A percentile compares a stretch with the other conserved stretches of the same genome.
Conservation (phyloP, 2,888 invertebrate species). For the Tachystola acroxantha region DNA sequence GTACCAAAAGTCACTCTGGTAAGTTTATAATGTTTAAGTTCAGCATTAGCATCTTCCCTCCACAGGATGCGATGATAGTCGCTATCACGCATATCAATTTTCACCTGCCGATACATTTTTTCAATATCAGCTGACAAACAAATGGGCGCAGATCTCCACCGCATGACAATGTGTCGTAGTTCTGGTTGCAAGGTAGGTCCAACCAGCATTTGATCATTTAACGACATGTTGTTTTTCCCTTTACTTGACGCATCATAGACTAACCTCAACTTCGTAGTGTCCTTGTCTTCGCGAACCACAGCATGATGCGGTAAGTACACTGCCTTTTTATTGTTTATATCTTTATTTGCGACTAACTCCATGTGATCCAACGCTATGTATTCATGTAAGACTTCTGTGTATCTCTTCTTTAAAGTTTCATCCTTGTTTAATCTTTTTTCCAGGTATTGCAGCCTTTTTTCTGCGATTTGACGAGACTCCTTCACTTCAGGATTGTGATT, state of each 20-base stretch:
- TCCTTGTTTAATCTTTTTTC: not conserved
- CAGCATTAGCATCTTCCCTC: not conserved
- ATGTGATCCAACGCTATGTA: not conserved
- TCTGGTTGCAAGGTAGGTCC: constrained; percentile 23
- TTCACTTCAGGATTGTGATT: not conserved
- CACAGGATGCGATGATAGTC: constrained; percentile 9
- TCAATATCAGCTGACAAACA: constrained; percentile 15
- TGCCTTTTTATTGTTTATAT: not conserved
- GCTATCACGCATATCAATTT: constrained; percentile 12
- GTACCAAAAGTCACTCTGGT: constrained; percentile 4
- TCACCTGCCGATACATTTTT: constrained; percentile 22
- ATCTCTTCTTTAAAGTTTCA: not conserved
- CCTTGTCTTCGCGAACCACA: constrained; percentile 14
- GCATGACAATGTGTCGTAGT: constrained; percentile 19
- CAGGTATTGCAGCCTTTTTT: not conserved
- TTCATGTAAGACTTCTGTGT: not conserved
- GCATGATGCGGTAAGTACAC: constrained; percentile 10
- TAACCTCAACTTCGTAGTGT: constrained; percentile 16
- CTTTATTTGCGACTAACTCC: not conserved
- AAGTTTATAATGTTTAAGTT: not conserved
- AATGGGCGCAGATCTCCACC: constrained; percentile 15
- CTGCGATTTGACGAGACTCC: not conserved
- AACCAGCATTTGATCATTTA: constrained; percentile 12
- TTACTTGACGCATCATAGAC: constrained; percentile 15
- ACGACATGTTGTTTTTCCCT: not conserved